Conservation (phyloP, 2,113 vertebrate species). For the Marmota flaviventris region DNA sequence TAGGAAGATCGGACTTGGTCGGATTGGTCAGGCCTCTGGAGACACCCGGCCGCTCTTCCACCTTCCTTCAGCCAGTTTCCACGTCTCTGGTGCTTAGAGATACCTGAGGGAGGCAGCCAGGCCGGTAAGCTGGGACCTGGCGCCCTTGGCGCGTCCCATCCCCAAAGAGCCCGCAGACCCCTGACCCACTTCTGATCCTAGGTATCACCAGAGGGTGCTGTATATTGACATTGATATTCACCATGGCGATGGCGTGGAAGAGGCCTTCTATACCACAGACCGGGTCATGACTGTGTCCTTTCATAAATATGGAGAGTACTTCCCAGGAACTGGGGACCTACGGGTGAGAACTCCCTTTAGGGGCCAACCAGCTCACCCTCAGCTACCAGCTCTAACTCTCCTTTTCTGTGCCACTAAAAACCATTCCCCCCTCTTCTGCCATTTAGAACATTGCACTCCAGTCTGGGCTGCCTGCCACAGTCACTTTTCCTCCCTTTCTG, state of each 20-base stretch:
- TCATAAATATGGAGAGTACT: constrained; percentile 99
- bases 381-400: constrained; percentile 55
- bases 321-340: constrained; percentile 98
- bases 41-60: constrained; percentile 81
- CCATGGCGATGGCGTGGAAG: constrained; percentile 98
- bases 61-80: constrained; percentile 85
- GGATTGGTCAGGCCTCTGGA: constrained; percentile 83
- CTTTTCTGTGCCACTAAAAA: constrained; percentile 52
- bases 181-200: constrained; percentile 82
- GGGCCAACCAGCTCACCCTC: constrained; percentile 56
- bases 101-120: constrained; percentile 79
- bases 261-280: constrained; percentile 99
- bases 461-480: not conserved
- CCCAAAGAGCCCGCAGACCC: not conserved
- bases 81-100: constrained; percentile 63
- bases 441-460: not conserved
- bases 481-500: constrained; percentile 22
- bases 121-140: constrained; percentile 82
- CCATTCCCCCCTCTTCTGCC: constrained; percentile 47
- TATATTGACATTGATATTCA: constrained; percentile 99
- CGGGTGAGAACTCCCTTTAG: constrained; percentile 89
- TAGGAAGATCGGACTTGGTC: constrained; percentile 84
- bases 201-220: constrained; percentile 98
- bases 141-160: constrained; percentile 81
- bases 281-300: constrained; percentile 99